Base-by-base conservation (phyloP, 2,888 invertebrate species). In the Antheraea assamensis region DNA sequence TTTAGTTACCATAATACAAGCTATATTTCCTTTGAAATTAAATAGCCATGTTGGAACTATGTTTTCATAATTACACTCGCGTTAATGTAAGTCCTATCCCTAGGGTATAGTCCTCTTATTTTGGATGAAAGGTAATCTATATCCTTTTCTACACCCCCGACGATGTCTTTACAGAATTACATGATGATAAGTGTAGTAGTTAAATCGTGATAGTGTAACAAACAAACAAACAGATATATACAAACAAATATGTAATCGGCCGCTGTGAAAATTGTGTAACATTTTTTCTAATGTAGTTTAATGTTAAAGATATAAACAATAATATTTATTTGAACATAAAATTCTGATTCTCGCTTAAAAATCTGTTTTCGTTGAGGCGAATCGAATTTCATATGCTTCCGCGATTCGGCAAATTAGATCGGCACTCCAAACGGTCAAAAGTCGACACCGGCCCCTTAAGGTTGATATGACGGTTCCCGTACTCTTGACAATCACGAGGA, bases 401-500 rank as follows among this genome's bases (percentile, higher is more conserved):
- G 83, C 90, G 90, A 91, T 87, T 92, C 92, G 87, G 87, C 88
- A 93, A 94, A 94, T 94, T 92, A 94, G 92, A 92, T 92, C 90
- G 88, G 87, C 89, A 91, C 93, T 94, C 88, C 83, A 91, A 91
- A 87, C 94, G 94, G 94, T 94, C 94, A 93, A 92, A 91, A 91
- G 90, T 88, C 91, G 92, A 92, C 92, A 90, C 89, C 88, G 88
- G 87, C 85, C 87, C 90, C 91, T 87, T 85, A 74, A 71, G 66
- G 71, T 64, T 82, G 80, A 85, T 89, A 88, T 89, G 88, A 72
- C 71, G 74, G 55, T 66, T 71, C 64, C 90, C 87, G 82, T 85
- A 88, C 89, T 87, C 87, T 85, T 85, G 81, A 88, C 89, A 88
- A 90, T 71, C 71, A 71, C 49, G 88, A 87, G 88, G 88, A 71